Evolutionary conservation across 2,797 vertebrate genomes (phyloP), one percentile per base, ranked within the genome.

Genomic region (Peromyscus aztecus): DNA sequence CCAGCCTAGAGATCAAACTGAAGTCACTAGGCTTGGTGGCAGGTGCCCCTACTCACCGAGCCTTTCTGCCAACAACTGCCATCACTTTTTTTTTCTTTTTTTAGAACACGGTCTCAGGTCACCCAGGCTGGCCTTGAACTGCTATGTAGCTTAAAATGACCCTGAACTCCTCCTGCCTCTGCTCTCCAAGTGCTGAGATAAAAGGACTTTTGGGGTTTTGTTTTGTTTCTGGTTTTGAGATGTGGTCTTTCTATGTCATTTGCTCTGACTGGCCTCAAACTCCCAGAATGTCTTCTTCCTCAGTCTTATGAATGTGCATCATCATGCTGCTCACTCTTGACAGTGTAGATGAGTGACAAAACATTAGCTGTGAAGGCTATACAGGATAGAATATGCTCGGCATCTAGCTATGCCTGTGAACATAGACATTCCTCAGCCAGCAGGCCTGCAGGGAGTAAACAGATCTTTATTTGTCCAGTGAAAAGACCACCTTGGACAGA

Each of bases 401-500:
- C 27, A n/a, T 16, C 14, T 13, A 65, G 27, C 16, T 55, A 5
- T 34, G 8, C 23, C 14, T 43, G 24, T 13, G 23, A 17, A 52
- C 34, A 19, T 2, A 1, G 16, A 19, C 2, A 3, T 23, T 91
- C 96, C 81, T 86, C 59, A 57, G 76, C 9, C 55, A 76, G 61
- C 78, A 61, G 78, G 31, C 29, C 21, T 67, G 3, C 59, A 71
- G 67, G 67, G 34, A 21, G 17, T 71, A 71, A 61, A n/a, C 1
- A 78, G 49, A 27, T 49, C 16, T n/a, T 67, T 89, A 92, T 69
- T 49, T 90, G 40, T 85, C 63, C 63, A 61, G n/a, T 21, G 14
- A 92, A 96, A 95, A 94, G 71, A 24, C 73, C 82, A 29, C 73
- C 77, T 90, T 37, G 80, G 69, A 80, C 27, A 90, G 40, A 81